Evolutionary conservation across 2,888 invertebrate species (phyloP).

Genomic region (Ptilodon capucinus): DNA sequence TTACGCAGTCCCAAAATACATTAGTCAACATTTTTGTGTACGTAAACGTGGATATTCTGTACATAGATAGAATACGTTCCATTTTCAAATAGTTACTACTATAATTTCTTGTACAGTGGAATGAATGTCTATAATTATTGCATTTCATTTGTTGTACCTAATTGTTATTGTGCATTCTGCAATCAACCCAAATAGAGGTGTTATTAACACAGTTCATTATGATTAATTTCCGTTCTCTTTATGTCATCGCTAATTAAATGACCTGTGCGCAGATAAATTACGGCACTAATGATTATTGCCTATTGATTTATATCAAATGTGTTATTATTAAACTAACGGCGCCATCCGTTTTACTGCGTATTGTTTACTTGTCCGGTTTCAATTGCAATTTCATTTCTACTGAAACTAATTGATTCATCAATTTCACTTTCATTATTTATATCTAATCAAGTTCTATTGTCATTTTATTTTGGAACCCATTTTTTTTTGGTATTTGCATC

Average conservation of each 20-base stretch:
- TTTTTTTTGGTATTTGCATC: too few species aligned
- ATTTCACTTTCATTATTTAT: not conserved
- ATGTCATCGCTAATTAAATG: conserved; percentile 64
- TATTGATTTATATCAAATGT: conserved; percentile 52
- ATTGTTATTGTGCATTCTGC: conserved; percentile 3
- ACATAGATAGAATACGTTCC: too few species aligned
- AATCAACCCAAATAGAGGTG: conserved; percentile 25
- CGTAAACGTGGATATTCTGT: too few species aligned
- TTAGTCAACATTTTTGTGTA: too few species aligned
- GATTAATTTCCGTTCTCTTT: conserved; percentile 61
- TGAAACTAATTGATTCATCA: too few species aligned
- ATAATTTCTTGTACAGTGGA: too few species aligned
- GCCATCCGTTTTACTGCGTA: conserved; percentile 10
- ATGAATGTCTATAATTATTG: conserved; percentile 4
- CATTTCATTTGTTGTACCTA: conserved; percentile 5
- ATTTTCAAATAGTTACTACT: too few species aligned
- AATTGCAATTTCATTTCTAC: not conserved
- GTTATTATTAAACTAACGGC: conserved; percentile 18
- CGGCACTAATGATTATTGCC: conserved; percentile 53
- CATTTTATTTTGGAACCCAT: too few species aligned
- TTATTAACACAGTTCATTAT: conserved; percentile 30
- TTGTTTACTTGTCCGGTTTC: not conserved
- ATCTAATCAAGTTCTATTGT: too few species aligned
- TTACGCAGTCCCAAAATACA: too few species aligned
- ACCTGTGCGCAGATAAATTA: conserved; percentile 56